These are phyloP conservation scores for Anabas testudineus DNA, from an alignment of 2,797 vertebrate species.

Conservation along the genomic window DNA sequence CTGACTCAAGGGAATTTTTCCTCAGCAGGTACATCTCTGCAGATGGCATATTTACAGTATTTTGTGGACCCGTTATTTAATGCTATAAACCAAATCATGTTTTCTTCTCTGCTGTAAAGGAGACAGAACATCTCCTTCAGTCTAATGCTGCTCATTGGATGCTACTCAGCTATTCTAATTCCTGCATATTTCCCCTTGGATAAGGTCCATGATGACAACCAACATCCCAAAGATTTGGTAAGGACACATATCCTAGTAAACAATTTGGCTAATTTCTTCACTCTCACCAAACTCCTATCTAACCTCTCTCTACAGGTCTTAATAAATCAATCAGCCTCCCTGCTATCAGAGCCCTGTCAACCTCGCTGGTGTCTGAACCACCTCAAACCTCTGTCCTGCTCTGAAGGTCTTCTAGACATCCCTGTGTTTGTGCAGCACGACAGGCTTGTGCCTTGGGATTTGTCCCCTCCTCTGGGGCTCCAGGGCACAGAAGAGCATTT, in stretches of 20 bases:
- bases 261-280: neutral
- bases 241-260: neutral
- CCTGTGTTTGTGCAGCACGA: conserved; percentile 79
- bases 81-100: neutral
- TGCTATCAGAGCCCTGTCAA: conserved; percentile 76
- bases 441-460: conserved; percentile 46
- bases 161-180: conserved; percentile 81
- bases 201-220: conserved; percentile 47
- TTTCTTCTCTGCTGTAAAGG: conserved; percentile 55
- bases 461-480: conserved; percentile 82
- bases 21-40: conserved; percentile 73
- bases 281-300: neutral
- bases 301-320: conserved; percentile 62
- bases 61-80: conserved; percentile 9
- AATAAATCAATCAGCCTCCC: conserved; percentile 74
- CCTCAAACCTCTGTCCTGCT: conserved; percentile 64
- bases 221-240: conserved; percentile 70
- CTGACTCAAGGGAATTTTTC: conserved; percentile 67
- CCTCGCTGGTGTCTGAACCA: conserved; percentile 69
- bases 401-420: conserved; percentile 70
- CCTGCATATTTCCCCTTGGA: conserved; percentile 77
- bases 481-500: conserved; percentile 78
- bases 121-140: conserved; percentile 76
- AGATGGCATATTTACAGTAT: neutral
- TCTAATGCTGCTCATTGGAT: conserved; percentile 77